These are phyloP conservation scores for Gymnocheta viridis DNA, from an alignment of 2,888 invertebrate species.

Conservation along the genomic window DNA sequence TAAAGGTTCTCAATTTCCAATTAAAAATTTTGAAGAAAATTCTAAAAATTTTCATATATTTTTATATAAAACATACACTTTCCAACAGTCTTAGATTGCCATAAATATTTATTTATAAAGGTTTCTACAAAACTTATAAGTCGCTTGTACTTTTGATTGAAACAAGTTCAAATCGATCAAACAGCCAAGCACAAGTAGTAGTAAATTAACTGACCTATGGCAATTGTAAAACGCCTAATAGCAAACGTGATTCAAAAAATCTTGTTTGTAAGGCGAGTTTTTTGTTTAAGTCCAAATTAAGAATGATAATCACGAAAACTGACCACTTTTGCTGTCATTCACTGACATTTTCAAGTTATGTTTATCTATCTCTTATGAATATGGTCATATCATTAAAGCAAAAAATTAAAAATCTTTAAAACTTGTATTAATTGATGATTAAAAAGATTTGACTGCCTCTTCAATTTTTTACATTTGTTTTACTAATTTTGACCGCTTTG, in stretches of 20 bases:
- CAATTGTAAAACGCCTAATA: constrained; percentile 33
- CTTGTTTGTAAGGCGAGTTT: background rate
- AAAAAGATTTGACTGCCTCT: constrained; percentile 7
- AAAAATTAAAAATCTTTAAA: background rate
- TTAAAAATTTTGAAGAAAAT: too few relatives aligned
- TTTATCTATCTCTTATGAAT: background rate
- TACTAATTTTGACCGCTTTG: background rate
- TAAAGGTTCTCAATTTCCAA: too few relatives aligned
- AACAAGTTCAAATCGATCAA: constrained; percentile 53
- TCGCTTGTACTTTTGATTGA: background rate
- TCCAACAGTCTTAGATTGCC: background rate
- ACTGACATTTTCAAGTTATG: background rate
- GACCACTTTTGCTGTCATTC: constrained; percentile 28
- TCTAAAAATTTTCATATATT: too few relatives aligned
- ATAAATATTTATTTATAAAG: background rate
- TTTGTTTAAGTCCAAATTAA: background rate
- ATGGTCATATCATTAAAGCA: background rate
- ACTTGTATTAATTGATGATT: constrained; percentile 9
- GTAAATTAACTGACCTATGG: constrained; percentile 53
- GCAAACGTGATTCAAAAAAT: constrained; percentile 2
- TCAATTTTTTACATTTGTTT: constrained; percentile 6
- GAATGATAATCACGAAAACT: background rate
- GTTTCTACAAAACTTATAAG: background rate
- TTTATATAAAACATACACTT: too few relatives aligned
- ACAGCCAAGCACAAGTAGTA: background rate